Evolutionary conservation across 2,888 invertebrate genomes (phyloP).

Genomic region (Orthosia cruda): DNA sequence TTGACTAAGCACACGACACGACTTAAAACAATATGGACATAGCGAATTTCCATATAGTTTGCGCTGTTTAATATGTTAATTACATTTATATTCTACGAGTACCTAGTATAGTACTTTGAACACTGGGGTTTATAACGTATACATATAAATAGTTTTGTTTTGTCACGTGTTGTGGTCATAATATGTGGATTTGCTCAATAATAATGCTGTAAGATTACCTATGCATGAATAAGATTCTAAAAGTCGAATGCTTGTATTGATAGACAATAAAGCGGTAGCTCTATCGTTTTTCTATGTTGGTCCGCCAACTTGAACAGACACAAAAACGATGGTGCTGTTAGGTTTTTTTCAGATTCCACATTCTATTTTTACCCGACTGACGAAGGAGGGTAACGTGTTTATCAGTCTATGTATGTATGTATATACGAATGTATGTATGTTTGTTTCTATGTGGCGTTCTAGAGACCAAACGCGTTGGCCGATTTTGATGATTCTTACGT

Average conservation of each 20-base stretch:
- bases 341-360: too few relatives aligned
- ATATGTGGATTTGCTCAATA: neutral
- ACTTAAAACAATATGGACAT: conserved; percentile 35
- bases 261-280: too few relatives aligned
- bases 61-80: conserved; percentile 33
- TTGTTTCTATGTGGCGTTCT: too few relatives aligned
- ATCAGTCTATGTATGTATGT: too few relatives aligned
- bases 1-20: conserved; percentile 39
- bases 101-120: neutral
- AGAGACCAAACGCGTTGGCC: too few relatives aligned
- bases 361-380: too few relatives aligned
- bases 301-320: too few relatives aligned
- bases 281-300: neutral
- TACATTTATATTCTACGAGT: conserved; percentile 21
- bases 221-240: neutral
- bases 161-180: conserved; percentile 20
- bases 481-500: too few relatives aligned
- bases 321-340: too few relatives aligned
- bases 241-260: neutral
- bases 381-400: too few relatives aligned
- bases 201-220: neutral
- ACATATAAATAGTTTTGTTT: conserved; percentile 7
- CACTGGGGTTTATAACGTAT: conserved; percentile 14
- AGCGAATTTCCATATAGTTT: conserved; percentile 31
- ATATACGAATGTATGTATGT: too few relatives aligned